Base-by-base conservation (phyloP, 2,113 vertebrate genomes). In the Guaruba guarouba region DNA sequence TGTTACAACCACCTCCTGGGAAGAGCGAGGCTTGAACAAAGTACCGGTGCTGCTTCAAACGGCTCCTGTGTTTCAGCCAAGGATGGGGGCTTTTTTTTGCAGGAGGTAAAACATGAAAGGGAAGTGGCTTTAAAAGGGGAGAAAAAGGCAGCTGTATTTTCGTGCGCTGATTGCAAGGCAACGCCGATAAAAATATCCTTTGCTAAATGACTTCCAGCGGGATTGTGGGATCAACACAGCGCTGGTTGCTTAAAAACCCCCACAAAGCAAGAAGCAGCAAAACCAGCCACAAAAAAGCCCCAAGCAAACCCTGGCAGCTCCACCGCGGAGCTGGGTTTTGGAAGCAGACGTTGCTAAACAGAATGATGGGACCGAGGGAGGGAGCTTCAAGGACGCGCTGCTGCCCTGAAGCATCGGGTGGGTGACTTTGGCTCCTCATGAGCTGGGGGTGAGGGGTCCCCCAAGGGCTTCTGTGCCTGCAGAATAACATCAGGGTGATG, bases 261-360 rank as follows among this genome's bases (percentile, higher is more conserved):
- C 8, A 24, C 37, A 51, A 68, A 57, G 28, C 18, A 44, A 75
- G 62, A 63, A 20, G 24, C 67, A 75, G 19, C 25, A 67, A 85
- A 80, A 15, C 7, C 14, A 7, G 43, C 19, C 13, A 29, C 22
- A 22, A 66, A 68, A 68, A 1, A 24, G 68, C 44, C 11, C 43
- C 41, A 13, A 15, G 22, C 62, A 73, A 48, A n/a, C 10, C 10
- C 51, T 73, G 52, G 13, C 80, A 14, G 43, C 85, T 25, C 29
- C 67, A 61, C 7, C 3, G 0, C 0, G 7, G 19, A 82, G 8
- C 20, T 2, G 1, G 0, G 0, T 3, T n/a, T 41, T 18, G 62
- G 52, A 43, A 17, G 46, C 13, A 82, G 73, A 2, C 1, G 2
- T 18, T 37, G 29, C 31, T 18, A 18, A 41, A 43, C 16, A 17